Conservation (phyloP, 2,113 vertebrate genomes). For the Fulica atra region DNA sequence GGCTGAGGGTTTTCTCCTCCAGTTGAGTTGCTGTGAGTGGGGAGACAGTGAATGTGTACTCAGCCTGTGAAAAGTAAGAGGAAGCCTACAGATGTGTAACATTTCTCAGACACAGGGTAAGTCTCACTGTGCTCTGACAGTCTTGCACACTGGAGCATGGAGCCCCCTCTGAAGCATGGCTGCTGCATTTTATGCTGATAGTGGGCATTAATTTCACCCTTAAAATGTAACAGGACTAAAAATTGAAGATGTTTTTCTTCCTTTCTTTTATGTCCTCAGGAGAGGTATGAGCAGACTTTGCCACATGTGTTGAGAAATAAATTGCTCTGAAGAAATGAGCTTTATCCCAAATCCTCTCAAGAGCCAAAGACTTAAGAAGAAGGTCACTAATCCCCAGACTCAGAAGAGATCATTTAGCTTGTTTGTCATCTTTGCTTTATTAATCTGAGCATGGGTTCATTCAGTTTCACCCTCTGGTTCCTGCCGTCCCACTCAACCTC, state of each 20-base stretch:
- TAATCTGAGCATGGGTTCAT: neutral
- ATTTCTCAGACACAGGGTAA: neutral
- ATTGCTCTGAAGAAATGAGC: constrained; percentile 47
- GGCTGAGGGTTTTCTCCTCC: neutral
- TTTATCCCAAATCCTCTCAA: constrained; percentile 52
- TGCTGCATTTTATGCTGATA: neutral
- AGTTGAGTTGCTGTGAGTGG: neutral
- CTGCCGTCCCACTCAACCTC: neutral
- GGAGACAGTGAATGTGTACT: neutral
- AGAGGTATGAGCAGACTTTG: neutral
- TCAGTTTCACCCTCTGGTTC: neutral
- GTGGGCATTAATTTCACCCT: neutral
- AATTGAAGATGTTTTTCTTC: neutral
- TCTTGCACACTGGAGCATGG: neutral
- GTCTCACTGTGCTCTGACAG: neutral
- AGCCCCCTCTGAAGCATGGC: neutral
- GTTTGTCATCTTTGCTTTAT: constrained; percentile 40
- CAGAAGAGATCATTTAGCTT: constrained; percentile 39
- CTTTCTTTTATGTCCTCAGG: neutral
- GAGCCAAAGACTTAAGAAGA: constrained; percentile 38
- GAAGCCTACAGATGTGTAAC: neutral
- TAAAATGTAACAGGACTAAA: neutral
- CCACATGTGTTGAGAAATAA: constrained; percentile 17
- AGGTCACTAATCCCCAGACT: constrained; percentile 47
- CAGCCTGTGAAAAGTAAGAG: neutral